Percentiles rank a stretch among this genome's conserved stretches.
Conservation (phyloP, 1,140 invertebrate genomes). For the Harlomillsia oculata region DNA sequence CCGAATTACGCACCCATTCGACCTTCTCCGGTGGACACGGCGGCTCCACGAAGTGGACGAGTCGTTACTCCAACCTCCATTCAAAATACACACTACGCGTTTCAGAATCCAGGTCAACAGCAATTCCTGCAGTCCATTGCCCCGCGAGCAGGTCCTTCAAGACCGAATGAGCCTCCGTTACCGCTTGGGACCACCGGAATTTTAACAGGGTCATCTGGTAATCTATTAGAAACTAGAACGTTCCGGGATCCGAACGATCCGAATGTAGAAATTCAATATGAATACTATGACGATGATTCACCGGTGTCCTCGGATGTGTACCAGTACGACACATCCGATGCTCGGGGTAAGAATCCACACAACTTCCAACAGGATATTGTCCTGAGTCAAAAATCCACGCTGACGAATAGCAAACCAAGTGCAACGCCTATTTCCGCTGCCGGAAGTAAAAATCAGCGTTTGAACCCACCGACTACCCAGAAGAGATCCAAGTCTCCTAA, state of each 20-base stretch:
- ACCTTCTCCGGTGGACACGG: neutral
- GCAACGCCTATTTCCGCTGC: neutral
- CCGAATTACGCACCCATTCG: neutral
- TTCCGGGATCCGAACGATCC: neutral
- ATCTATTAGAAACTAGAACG: neutral
- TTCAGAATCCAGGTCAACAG: neutral
- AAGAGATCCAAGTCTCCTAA: neutral
- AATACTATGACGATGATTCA: conserved; percentile 27
- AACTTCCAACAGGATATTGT: neutral
- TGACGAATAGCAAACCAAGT: neutral
- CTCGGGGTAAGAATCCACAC: neutral
- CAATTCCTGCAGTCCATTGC: neutral
- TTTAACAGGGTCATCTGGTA: neutral
- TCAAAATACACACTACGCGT: conserved; percentile 20
- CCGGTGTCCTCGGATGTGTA: conserved; percentile 12
- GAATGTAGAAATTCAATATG: conserved; percentile 22
- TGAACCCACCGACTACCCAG: neutral
- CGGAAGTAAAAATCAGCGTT: neutral
- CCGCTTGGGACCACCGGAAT: neutral
- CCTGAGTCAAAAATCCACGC: neutral
- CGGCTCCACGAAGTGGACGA: neutral
- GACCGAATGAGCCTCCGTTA: neutral
- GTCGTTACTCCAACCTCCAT: conserved; percentile 8
- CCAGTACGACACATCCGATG: conserved; percentile 14
- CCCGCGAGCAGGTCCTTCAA: neutral